Base-by-base conservation (phyloP, 2,888 invertebrate genomes). In the Parthenolecanium corni region DNA sequence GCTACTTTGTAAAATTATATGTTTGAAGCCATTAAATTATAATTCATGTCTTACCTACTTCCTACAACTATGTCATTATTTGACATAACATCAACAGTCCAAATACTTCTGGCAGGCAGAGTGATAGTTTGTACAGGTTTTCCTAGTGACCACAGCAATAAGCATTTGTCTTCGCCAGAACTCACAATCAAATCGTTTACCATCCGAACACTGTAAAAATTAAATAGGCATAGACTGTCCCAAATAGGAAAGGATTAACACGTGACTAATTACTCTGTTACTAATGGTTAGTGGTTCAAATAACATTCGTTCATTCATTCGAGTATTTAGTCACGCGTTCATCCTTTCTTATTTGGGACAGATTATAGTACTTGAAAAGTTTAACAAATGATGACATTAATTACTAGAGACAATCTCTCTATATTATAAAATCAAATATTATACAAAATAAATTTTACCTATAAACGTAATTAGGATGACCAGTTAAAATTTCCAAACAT, bases 1-100 rank as follows among this genome's bases (percentile, higher is more conserved):
- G n/a, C n/a, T n/a, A n/a, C n/a, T n/a, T n/a, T n/a, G n/a, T n/a
- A n/a, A n/a, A 31, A 31, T 31, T 25, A 66, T 16, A 14, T 47
- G 23, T 4, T 31, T 31, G 31, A 4, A 9, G 14, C 44, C 38
- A 11, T 18, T 16, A 4, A 44, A 3, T 44, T n/a, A 9, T 44
- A 2, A n/a, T 44, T 9, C 9, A 12, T 25, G 2, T 23, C 53
- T 20, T 70, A 79, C 80, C 79, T 80, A 66, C 76, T 73, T 70
- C 93, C 97, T 42, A 89, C 83, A 16, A 88, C 90, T 69, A 98
- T 82, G 74, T 97, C 96, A 1, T 88, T 89, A 74, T 95, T 94
- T 6, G 79, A 75, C 21, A 96, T 76, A 62, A 85, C 81, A 12
- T 83, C 78, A 1, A 93, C 86, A 20, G 82, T 77, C 97, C 97